A percentile compares a stretch with the other conserved stretches of the same genome.
phyloP scores from a whole-genome alignment of 2,888 invertebrate genomes.

The Ephialtes manifestator region DNA sequence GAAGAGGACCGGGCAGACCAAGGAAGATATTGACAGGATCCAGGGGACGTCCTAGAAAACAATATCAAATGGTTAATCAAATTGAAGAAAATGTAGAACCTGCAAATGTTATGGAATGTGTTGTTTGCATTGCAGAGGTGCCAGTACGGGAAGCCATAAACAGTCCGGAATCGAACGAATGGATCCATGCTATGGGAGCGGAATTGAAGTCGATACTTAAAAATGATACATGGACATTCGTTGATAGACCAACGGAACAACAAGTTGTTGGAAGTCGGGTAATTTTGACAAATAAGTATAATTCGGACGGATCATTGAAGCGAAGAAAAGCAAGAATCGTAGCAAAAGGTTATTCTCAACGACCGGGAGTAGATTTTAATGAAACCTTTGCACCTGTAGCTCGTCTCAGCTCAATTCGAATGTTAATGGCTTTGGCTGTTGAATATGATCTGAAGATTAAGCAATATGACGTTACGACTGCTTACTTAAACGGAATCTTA shows the following conservation, averaged over 20 bases:
- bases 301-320: constrained; percentile 56
- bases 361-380: not conserved
- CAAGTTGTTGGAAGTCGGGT: constrained; percentile 59
- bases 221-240: constrained; percentile 61
- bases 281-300: too few species aligned
- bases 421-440: too few species aligned
- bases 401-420: too few species aligned
- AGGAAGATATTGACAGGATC: constrained; percentile 31
- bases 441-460: too few species aligned
- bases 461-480: constrained; percentile 72
- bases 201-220: too few species aligned
- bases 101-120: not conserved
- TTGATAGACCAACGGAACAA: constrained; percentile 43
- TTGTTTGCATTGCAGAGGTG: constrained; percentile 36
- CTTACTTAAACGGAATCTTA: constrained; percentile 72
- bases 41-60: constrained; percentile 34
- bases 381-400: too few species aligned
- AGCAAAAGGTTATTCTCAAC: constrained; percentile 67
- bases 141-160: constrained; percentile 38
- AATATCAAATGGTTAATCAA: constrained; percentile 18
- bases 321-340: constrained; percentile 67
- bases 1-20: constrained; percentile 27
- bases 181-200: constrained; percentile 56
- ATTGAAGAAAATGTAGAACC: constrained; percentile 17
- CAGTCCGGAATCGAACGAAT: constrained; percentile 44